These are phyloP conservation scores for Lepidostoma basale DNA, from an alignment of 1,140 invertebrate species.

Conservation along the genomic window DNA sequence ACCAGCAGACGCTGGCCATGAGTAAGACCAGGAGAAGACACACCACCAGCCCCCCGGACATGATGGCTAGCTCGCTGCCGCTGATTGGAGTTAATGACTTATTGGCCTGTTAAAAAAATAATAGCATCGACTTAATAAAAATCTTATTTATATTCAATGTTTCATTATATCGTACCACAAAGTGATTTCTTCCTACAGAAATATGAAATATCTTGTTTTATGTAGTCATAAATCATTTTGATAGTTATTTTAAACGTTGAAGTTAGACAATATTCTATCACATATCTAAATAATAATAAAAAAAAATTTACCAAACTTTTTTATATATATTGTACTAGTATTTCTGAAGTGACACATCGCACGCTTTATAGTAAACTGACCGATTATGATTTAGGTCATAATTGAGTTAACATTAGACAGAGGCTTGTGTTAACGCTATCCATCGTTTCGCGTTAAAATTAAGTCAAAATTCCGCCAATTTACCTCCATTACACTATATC, in stretches of 20 bases:
- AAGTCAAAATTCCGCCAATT: no score
- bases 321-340: no score
- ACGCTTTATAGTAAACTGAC: no score
- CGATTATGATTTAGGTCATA: no score
- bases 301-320: no score
- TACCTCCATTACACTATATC: neutral
- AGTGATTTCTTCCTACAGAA: neutral
- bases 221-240: neutral
- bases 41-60: neutral
- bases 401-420: no score
- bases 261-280: neutral
- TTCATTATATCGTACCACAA: neutral
- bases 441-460: no score
- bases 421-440: no score
- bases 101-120: constrained; percentile 24
- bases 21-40: constrained; percentile 25
- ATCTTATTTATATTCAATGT: no score
- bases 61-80: constrained; percentile 7
- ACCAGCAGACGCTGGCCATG: constrained; percentile 31
- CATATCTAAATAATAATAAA: neutral
- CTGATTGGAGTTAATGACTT: constrained; percentile 5
- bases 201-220: neutral
- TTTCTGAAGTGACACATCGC: no score
- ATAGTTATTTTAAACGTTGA: neutral
- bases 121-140: neutral